phyloP scores from a whole-genome alignment of 1,140 invertebrate species.

The Halesus radiatus region DNA sequence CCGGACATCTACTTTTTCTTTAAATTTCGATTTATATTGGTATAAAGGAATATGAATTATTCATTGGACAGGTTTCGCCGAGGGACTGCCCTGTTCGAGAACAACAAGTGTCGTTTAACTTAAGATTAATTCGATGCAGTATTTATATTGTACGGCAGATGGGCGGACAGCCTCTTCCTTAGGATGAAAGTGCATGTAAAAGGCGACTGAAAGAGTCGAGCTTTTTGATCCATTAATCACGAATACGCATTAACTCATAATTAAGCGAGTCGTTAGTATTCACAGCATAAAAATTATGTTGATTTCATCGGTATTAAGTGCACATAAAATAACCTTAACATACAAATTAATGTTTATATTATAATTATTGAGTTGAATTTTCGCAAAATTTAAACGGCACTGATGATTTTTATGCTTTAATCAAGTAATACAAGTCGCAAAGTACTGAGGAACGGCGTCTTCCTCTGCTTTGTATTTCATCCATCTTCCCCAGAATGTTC shows the following conservation, averaged over 20 bases:
- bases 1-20: constrained; percentile 45
- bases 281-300: background rate
- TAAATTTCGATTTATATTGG: constrained; percentile 50
- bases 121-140: background rate
- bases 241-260: background rate
- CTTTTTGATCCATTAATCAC: constrained; percentile 6
- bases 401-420: too few relatives aligned
- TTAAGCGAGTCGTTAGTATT: background rate
- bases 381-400: too few relatives aligned
- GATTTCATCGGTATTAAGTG: too few relatives aligned
- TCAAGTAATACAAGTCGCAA: too few relatives aligned
- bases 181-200: background rate
- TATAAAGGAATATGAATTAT: constrained; percentile 50
- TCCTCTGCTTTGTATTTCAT: too few relatives aligned
- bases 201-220: background rate
- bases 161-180: background rate
- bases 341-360: too few relatives aligned
- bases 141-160: background rate
- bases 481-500: too few relatives aligned
- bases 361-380: too few relatives aligned
- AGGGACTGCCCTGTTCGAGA: background rate
- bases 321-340: too few relatives aligned
- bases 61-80: constrained; percentile 38
- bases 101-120: background rate
- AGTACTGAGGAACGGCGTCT: too few relatives aligned